These are phyloP conservation scores for Lepidotrigona ventralis DNA, from an alignment of 1,140 invertebrate genomes.

Conservation along the genomic window DNA sequence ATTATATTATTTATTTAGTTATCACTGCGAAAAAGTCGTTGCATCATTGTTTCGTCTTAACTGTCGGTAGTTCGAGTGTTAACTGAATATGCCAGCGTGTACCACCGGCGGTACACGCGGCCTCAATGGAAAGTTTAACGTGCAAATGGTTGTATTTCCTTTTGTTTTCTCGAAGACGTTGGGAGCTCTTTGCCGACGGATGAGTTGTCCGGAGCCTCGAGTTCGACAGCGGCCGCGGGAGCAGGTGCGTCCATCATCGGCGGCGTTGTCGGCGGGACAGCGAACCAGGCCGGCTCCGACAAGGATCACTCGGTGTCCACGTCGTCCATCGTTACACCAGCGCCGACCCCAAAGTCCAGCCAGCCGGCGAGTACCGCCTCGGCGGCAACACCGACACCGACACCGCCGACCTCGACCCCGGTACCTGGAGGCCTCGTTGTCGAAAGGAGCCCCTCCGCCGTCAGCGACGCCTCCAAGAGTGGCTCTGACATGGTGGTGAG, in stretches of 20 bases:
- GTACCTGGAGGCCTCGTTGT: slow-evolving; percentile 74
- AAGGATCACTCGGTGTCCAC: slow-evolving; percentile 67
- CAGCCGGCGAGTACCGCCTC: slow-evolving; percentile 57
- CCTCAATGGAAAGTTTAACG: too few relatives aligned
- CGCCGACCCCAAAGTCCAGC: slow-evolving; percentile 64
- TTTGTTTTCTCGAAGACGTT: slow-evolving; percentile 65
- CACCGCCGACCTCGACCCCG: slow-evolving; percentile 64
- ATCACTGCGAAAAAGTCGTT: too few relatives aligned
- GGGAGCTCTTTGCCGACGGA: slow-evolving; percentile 76
- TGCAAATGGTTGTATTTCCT: too few relatives aligned
- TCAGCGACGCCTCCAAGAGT: slow-evolving; percentile 87
- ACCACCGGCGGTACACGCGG: too few relatives aligned
- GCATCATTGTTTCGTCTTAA: too few relatives aligned
- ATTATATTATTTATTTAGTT: too few relatives aligned
- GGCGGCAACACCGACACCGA: slow-evolving; percentile 60
- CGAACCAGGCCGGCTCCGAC: slow-evolving; percentile 60
- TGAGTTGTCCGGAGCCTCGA: slow-evolving; percentile 77
- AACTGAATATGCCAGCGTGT: too few relatives aligned
- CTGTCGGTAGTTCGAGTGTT: too few relatives aligned
- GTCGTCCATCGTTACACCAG: slow-evolving; percentile 64
- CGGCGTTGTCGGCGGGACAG: slow-evolving; percentile 59
- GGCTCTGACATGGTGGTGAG: slow-evolving; percentile 87
- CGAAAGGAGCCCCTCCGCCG: slow-evolving; percentile 84
- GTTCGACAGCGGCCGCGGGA: slow-evolving; percentile 74
- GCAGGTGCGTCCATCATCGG: slow-evolving; percentile 70